Evolutionary conservation across 2,888 invertebrate species (phyloP).

Genomic region (Alviniconcha strummeri): DNA sequence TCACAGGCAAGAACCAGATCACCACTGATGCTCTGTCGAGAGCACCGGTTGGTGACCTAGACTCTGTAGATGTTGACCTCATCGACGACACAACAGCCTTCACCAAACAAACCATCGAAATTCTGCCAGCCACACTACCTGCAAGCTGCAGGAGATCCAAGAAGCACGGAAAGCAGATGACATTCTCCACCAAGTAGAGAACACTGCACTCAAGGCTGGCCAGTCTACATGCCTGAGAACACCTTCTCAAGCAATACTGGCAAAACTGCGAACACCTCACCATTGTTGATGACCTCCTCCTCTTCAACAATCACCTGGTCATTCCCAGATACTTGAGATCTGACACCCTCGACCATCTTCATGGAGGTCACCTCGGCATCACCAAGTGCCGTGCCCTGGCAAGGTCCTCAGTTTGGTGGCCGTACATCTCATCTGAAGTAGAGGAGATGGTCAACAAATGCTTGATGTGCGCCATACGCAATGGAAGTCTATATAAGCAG

Average conservation of each 20-base stretch:
- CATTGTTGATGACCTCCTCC: background rate
- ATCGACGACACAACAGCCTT: background rate
- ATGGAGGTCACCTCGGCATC: slow-evolving; percentile 12
- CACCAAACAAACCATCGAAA: background rate
- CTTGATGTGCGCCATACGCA: background rate
- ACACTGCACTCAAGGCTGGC: slow-evolving; percentile 3
- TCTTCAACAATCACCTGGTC: background rate
- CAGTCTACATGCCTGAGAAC: background rate
- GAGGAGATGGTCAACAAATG: slow-evolving; percentile 2
- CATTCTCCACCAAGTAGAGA: background rate
- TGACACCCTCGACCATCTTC: background rate
- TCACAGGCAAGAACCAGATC: slow-evolving; percentile 19
- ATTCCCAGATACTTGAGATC: background rate
- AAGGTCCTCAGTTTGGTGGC: slow-evolving; percentile 14
- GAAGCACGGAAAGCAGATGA: background rate
- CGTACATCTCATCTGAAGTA: background rate
- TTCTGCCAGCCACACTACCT: background rate
- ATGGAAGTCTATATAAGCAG: too few species aligned
- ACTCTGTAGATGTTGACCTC: background rate
- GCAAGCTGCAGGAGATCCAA: slow-evolving; percentile 1
- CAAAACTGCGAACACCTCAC: background rate
- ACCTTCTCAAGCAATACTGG: slow-evolving; percentile 3
- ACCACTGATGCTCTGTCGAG: slow-evolving; percentile 2
- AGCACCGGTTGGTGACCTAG: background rate
- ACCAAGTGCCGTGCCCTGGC: slow-evolving; percentile 11